Evolutionary conservation across 2,797 vertebrate genomes (phyloP).

Genomic region (Anguilla anguilla): DNA sequence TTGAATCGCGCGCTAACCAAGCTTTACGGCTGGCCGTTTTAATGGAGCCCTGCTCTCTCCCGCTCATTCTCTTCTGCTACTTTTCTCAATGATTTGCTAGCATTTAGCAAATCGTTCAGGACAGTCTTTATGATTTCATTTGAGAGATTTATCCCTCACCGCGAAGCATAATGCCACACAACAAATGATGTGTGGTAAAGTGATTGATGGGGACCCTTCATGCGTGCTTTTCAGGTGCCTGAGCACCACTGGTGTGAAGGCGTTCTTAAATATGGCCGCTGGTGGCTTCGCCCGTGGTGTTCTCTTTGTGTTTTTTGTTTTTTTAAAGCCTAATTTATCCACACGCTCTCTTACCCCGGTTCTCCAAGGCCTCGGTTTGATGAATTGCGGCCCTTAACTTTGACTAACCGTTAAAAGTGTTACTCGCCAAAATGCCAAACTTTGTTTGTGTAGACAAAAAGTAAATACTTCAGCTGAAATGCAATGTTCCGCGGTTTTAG

Average conservation of each 20-base stretch:
- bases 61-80: constrained; percentile 42
- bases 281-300: background rate
- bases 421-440: background rate
- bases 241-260: background rate
- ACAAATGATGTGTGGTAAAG: constrained; percentile 52
- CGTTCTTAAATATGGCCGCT: background rate
- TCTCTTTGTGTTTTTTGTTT: background rate
- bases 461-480: background rate
- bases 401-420: background rate
- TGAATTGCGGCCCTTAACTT: background rate
- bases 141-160: constrained; percentile 48
- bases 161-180: constrained; percentile 47
- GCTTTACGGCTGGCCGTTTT: constrained; percentile 44
- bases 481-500: background rate
- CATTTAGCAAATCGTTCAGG: constrained; percentile 45
- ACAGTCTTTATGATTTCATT: constrained; percentile 46
- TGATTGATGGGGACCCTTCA: constrained; percentile 47
- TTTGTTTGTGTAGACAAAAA: background rate
- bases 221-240: constrained; percentile 1
- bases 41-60: constrained; percentile 40
- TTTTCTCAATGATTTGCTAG: constrained; percentile 47
- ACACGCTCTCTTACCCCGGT: background rate
- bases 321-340: background rate
- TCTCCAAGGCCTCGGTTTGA: background rate
- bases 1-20: constrained; percentile 38